Evolutionary conservation across 2,888 invertebrate species (phyloP).

Genomic region (Teleogryllus oceanicus): DNA sequence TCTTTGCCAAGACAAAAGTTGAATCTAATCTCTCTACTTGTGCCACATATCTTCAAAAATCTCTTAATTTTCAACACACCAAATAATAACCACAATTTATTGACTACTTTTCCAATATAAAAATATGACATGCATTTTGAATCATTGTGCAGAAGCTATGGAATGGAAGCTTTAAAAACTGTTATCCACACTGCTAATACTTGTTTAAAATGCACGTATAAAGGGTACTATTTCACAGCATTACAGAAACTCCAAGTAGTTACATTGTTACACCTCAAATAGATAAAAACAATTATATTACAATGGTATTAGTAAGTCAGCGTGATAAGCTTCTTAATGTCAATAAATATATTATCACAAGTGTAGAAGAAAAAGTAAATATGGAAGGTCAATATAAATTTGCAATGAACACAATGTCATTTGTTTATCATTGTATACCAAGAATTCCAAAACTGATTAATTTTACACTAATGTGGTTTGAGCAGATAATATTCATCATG

Average conservation of each 20-base stretch:
- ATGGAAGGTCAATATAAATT: not conserved
- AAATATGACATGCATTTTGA: constrained; percentile 12
- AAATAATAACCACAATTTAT: not conserved
- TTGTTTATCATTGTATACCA: not conserved
- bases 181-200: not conserved
- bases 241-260: not conserved
- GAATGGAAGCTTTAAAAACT: not conserved
- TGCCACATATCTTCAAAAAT: too few species aligned
- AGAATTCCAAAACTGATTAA: not conserved
- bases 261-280: constrained; percentile 18
- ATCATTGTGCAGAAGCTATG: constrained; percentile 10
- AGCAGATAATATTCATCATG: not conserved
- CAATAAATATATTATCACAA: constrained; percentile 18
- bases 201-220: not conserved
- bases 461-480: not conserved
- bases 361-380: not conserved
- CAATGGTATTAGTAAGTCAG: constrained; percentile 10
- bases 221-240: not conserved
- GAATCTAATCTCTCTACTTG: too few species aligned
- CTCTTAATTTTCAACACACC: not conserved
- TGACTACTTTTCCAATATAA: not conserved
- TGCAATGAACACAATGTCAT: not conserved
- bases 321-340: not conserved
- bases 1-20: not conserved
- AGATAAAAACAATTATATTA: constrained; percentile 3